Base-by-base conservation (phyloP, 2,888 invertebrate genomes). In the Rotaria socialis region DNA sequence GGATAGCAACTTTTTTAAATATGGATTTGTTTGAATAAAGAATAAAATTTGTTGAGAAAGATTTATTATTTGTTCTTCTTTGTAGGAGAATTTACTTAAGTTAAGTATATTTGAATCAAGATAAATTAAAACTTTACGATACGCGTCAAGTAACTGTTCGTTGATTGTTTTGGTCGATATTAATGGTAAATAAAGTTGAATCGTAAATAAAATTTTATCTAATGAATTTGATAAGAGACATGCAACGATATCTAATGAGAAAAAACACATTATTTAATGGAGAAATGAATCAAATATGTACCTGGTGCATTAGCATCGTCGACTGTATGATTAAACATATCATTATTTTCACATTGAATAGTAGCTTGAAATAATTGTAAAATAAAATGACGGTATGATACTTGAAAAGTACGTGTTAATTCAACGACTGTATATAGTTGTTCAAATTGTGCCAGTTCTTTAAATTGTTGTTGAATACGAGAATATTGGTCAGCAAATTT, bases 161-260 rank as follows among this genome's bases (percentile, higher is more conserved):
- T 80, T 80, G 8, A 47, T 47, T 22, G 8, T 47, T 24, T 22
- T 80, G n/a, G n/a, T 47, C n/a, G 43, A 47, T n/a, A 80, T 47
- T 47, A 43, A 80, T n/a, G 80, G 80, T 80, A 80, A 80, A 47
- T 80, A 80, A 10, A 80, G 47, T 22, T 80, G 80, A 10, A 80
- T 7, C 47, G 80, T 47, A 47, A 47, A 43, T 24, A 80, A n/a
- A 3, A 80, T 80, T 80, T 80, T 80, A 47, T 80, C 80, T 22
- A 80, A 47, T 47, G 80, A 10, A n/a, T 80, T 47, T 5, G 43
- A 43, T 80, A 80, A 80, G 24, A 80, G n/a, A n/a, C 43, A 43
- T 47, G 1, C 24, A n/a, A 80, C 43, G n/a, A 80, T 80, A 35
- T 43, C 80, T 47, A 47, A 47, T 11, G 41, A 4, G 16, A 16